phyloP scores from a whole-genome alignment of 2,797 vertebrate genomes.

The Corythornis leucogaster region DNA sequence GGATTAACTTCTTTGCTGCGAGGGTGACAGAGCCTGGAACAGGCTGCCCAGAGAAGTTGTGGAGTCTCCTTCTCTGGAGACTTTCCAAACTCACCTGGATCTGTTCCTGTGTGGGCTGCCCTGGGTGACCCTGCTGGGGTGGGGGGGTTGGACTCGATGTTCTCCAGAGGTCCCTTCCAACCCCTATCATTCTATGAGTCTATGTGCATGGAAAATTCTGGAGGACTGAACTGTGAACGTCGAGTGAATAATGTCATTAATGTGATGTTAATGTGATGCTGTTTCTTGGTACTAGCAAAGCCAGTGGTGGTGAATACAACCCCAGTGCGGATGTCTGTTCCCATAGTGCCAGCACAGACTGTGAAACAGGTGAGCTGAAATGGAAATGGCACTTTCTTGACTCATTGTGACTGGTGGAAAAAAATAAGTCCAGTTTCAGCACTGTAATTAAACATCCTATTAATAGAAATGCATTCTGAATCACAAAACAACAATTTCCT shows the following conservation, averaged over 20 bases:
- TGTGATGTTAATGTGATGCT: background rate
- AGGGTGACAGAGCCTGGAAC: too few species aligned
- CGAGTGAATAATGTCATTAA: background rate
- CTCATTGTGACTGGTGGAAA: background rate
- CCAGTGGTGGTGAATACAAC: slow-evolving; percentile 90
- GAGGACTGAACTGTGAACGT: background rate
- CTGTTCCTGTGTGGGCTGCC: too few species aligned
- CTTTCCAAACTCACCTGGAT: too few species aligned
- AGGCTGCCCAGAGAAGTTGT: too few species aligned
- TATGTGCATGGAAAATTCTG: background rate
- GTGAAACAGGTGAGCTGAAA: slow-evolving; percentile 90
- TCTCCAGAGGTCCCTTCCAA: too few species aligned
- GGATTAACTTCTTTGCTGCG: too few species aligned
- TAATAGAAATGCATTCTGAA: background rate
- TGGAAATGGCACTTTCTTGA: background rate
- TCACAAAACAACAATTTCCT: background rate
- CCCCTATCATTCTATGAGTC: too few species aligned
- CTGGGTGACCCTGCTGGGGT: too few species aligned
- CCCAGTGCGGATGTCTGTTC: slow-evolving; percentile 94
- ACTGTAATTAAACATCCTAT: background rate
- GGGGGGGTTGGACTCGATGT: too few species aligned
- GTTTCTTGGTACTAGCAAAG: slow-evolving; percentile 82
- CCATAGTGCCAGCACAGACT: slow-evolving; percentile 90
- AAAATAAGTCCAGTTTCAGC: background rate
- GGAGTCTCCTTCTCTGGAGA: too few species aligned